A percentile compares a stretch with the other conserved stretches of the same genome.
phyloP scores from a whole-genome alignment of 1,140 invertebrate genomes.

The Patella vulgata region DNA sequence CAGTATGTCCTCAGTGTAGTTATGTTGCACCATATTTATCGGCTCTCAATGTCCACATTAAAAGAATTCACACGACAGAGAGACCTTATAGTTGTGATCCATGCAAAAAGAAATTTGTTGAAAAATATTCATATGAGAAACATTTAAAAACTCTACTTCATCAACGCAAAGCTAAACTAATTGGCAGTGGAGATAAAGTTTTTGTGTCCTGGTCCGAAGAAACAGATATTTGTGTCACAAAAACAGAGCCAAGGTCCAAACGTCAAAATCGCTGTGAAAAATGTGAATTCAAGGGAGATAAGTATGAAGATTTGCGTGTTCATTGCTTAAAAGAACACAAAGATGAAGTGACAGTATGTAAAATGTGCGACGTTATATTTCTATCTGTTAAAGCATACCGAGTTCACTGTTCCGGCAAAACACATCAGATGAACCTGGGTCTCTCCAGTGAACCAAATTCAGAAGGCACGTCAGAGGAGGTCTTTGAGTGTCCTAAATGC shows the following conservation, averaged over 20 bases:
- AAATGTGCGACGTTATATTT: slow-evolving; percentile 53
- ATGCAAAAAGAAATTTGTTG: slow-evolving; percentile 37
- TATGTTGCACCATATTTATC: slow-evolving; percentile 31
- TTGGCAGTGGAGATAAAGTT: neutral
- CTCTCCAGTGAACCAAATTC: no score
- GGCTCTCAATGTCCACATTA: slow-evolving; percentile 41
- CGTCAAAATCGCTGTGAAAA: slow-evolving; percentile 47
- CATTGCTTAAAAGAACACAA: slow-evolving; percentile 58
- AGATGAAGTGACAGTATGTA: slow-evolving; percentile 44
- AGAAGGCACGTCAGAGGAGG: slow-evolving; percentile 16
- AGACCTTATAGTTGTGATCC: slow-evolving; percentile 37
- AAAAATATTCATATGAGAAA: slow-evolving; percentile 25
- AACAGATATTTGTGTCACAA: no score
- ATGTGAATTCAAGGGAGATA: slow-evolving; percentile 50
- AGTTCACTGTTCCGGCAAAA: slow-evolving; percentile 45
- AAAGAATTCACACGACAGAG: slow-evolving; percentile 33
- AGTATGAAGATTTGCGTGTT: slow-evolving; percentile 47
- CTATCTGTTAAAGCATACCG: slow-evolving; percentile 50
- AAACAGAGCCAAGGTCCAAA: slow-evolving; percentile 17
- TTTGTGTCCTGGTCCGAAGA: neutral
- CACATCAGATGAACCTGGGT: slow-evolving; percentile 44
- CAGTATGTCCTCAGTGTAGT: slow-evolving; percentile 41
- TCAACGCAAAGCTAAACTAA: no score
- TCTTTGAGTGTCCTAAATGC: slow-evolving; percentile 48
- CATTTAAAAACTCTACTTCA: slow-evolving; percentile 30